Conservation (phyloP, 2,888 invertebrate genomes). For the Himalopsyche kuldschensis region DNA sequence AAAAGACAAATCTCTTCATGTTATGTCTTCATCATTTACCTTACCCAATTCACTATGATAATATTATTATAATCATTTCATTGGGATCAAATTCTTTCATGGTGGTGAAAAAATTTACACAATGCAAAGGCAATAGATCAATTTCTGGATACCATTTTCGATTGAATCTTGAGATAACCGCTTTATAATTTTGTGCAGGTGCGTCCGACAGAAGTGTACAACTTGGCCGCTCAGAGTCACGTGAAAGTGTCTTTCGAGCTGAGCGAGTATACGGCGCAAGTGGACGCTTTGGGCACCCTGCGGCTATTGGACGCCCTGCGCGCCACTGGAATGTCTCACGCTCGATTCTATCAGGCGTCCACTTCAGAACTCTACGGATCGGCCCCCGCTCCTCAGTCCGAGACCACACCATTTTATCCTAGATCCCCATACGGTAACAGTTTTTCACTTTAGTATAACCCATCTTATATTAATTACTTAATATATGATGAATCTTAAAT, state of each 20-base stretch:
- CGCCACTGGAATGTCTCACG: slow-evolving; percentile 74
- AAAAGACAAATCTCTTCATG: too few species aligned
- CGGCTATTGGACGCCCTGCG: slow-evolving; percentile 89
- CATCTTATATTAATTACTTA: neutral
- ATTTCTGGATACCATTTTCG: too few species aligned
- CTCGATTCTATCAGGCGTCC: slow-evolving; percentile 93
- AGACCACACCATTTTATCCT: slow-evolving; percentile 95
- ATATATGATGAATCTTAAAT: neutral
- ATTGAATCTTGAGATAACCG: too few species aligned
- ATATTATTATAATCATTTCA: too few species aligned
- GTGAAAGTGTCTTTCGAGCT: slow-evolving; percentile 99
- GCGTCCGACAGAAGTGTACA: slow-evolving; percentile 92
- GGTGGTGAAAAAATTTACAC: too few species aligned
- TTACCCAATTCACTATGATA: too few species aligned
- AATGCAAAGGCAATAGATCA: too few species aligned
- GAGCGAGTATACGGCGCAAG: slow-evolving; percentile 98
- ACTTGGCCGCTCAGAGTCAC: slow-evolving; percentile 98
- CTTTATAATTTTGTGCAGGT: slow-evolving; percentile 45
- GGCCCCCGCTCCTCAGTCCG: slow-evolving; percentile 88
- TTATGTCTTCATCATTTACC: too few species aligned
- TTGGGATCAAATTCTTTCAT: too few species aligned
- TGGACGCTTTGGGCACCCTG: slow-evolving; percentile 93
- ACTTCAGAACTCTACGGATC: slow-evolving; percentile 95
- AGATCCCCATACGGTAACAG: slow-evolving; percentile 90
- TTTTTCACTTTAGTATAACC: neutral